Percentiles rank a stretch among this genome's conserved stretches.
Evolutionary conservation across 2,888 invertebrate species (phyloP).

Genomic region (Drosophila robusta): DNA sequence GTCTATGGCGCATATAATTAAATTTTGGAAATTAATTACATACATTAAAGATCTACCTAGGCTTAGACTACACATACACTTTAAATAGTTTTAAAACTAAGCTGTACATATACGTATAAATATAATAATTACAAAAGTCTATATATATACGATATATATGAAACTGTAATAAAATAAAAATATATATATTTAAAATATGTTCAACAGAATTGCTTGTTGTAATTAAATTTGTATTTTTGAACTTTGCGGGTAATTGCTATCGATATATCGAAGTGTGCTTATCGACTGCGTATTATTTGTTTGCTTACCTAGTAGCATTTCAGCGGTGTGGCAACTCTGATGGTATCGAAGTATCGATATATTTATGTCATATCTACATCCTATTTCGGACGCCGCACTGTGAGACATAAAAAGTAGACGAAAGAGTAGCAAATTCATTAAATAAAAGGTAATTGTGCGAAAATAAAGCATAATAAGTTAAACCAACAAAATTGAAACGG

Average conservation of each 20-base stretch:
- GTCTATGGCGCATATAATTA: slow-evolving; percentile 51
- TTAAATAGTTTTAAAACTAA: slow-evolving; percentile 70
- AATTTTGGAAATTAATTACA: slow-evolving; percentile 68
- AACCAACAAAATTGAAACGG: not conserved
- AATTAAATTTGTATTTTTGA: not conserved
- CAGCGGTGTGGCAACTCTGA: slow-evolving; percentile 22
- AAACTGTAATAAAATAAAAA: slow-evolving; percentile 74
- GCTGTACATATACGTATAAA: slow-evolving; percentile 68
- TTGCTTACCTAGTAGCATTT: not conserved
- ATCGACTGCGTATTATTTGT: not conserved
- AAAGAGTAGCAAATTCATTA: slow-evolving; percentile 3
- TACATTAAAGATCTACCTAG: slow-evolving; percentile 63
- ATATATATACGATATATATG: slow-evolving; percentile 75
- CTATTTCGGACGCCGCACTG: slow-evolving; percentile 45
- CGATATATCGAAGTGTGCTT: not conserved
- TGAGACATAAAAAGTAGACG: slow-evolving; percentile 14
- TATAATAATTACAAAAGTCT: slow-evolving; percentile 59
- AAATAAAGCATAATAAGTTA: not conserved
- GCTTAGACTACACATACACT: slow-evolving; percentile 61
- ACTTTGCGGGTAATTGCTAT: not conserved
- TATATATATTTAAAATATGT: slow-evolving; percentile 74
- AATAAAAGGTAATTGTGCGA: slow-evolving; percentile 26
- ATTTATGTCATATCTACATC: slow-evolving; percentile 6
- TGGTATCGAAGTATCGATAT: slow-evolving; percentile 6
- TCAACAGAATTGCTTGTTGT: slow-evolving; percentile 28